Evolutionary conservation across 1,140 invertebrate species (phyloP).

Genomic region (Cepaea nemoralis): DNA sequence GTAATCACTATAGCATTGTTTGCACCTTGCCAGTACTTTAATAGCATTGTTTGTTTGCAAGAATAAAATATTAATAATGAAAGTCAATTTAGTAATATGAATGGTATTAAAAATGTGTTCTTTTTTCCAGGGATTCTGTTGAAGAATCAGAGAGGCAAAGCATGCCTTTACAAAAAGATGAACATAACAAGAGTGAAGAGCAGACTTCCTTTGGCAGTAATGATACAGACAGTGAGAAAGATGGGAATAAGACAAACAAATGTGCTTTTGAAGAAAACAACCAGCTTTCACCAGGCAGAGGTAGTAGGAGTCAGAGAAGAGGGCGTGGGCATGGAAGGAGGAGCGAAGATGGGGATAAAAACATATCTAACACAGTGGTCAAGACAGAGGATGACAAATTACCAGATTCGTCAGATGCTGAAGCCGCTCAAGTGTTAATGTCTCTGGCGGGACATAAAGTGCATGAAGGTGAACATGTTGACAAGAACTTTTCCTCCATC

Average conservation of each 20-base stretch:
- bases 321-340: slow-evolving; percentile 23
- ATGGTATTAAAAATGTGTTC: not conserved
- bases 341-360: slow-evolving; percentile 37
- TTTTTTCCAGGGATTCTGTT: slow-evolving; percentile 36
- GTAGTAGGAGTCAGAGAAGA: slow-evolving; percentile 8
- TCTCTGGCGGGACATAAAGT: slow-evolving; percentile 9
- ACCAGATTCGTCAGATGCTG: slow-evolving; percentile 27
- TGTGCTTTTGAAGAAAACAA: slow-evolving; percentile 20
- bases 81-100: no score
- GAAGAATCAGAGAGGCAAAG: not conserved
- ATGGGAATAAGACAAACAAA: slow-evolving; percentile 44
- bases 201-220: slow-evolving; percentile 33
- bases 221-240: slow-evolving; percentile 41
- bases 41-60: no score
- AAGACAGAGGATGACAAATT: slow-evolving; percentile 23
- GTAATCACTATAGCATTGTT: no score
- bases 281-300: not conserved
- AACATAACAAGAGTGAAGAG: slow-evolving; percentile 27
- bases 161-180: not conserved
- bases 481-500: not conserved
- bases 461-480: not conserved
- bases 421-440: slow-evolving; percentile 38
- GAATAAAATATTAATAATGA: no score
- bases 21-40: no score
- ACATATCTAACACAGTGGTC: slow-evolving; percentile 9